These are phyloP conservation scores for Heterochromis multidens DNA, from an alignment of 2,113 vertebrate species.

Conservation along the genomic window DNA sequence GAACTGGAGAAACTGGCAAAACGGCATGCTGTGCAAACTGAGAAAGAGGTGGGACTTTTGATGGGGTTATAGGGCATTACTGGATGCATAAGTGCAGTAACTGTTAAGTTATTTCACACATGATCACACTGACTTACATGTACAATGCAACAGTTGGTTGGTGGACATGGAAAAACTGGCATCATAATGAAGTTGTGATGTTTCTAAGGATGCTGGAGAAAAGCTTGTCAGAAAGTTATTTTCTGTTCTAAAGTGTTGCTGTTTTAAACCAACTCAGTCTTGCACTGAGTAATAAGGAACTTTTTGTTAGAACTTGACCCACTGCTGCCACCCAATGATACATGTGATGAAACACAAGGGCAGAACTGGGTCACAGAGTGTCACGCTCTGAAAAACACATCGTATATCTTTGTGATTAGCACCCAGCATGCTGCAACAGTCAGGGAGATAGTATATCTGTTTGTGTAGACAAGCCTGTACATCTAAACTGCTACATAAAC, in stretches of 20 bases:
- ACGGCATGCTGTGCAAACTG: constrained; percentile 90
- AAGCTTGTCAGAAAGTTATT: background rate
- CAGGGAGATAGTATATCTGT: constrained; percentile 22
- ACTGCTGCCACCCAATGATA: constrained; percentile 27
- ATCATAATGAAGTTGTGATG: background rate
- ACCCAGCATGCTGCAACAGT: background rate
- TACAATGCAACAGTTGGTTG: background rate
- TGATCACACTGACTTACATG: background rate
- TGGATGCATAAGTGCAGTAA: background rate
- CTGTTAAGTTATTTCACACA: constrained; percentile 11
- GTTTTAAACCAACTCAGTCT: background rate
- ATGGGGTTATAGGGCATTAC: background rate
- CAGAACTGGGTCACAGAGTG: constrained; percentile 37
- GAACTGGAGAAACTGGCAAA: constrained; percentile 99
- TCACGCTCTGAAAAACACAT: constrained; percentile 27
- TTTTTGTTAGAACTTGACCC: background rate
- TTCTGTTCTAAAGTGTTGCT: background rate
- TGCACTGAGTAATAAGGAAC: background rate
- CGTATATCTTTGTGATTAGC: constrained; percentile 38
- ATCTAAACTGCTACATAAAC: background rate
- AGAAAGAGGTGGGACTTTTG: constrained; percentile 87
- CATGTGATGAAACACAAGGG: constrained; percentile 1
- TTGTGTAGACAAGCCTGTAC: background rate
- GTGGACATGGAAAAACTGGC: background rate
- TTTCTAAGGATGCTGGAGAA: background rate